Evolutionary conservation across 2,113 vertebrate genomes (phyloP), one percentile per base, ranked within the genome.

Genomic region (Mugil cephalus): DNA sequence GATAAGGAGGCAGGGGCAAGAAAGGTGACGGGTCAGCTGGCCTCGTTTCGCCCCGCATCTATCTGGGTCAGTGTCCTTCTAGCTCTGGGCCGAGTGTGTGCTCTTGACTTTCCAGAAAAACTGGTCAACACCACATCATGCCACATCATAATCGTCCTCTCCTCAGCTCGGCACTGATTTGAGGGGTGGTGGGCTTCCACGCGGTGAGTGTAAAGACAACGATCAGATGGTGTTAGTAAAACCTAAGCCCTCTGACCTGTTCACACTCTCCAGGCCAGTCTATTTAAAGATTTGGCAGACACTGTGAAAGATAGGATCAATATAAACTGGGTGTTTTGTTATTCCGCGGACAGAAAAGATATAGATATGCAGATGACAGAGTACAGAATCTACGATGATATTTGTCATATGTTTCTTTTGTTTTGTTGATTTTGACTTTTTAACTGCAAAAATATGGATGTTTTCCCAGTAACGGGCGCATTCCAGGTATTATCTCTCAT

Each of bases 181-280:
- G 4, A 11, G 24, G 17, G 38, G 45, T 48, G 21, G 12, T 79
- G 74, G 24, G n/a, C 43, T 5, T 56, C 54, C 62, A 52, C 40
- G 19, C 48, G 42, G 36, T 30, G 38, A 58, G 50, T 45, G 48
- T 62, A 56, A 74, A 71, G 39, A 36, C 64, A 55, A 69, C 71
- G 64, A 82, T 87, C 55, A 70, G 48, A 66, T 68, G 24, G 8
- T 68, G 71, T 67, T 79, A 78, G 45, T 63, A 62, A 70, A 83
- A 69, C 60, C 65, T 86, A 74, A 82, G 54, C 62, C 59, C 52
- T 53, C 70, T 67, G 72, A 78, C 40, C 54, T 80, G 79, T 88
- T 88, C 76, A 53, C 82, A 87, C 70, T 68, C 46, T 70, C 54
- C 50, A 54, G 43, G 69, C 56, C 60, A 71, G 68, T 30, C 43